Evolutionary conservation across 2,888 invertebrate genomes (phyloP), one percentile per base, ranked within the genome.

Genomic region (Stenotaenia linearis): DNA sequence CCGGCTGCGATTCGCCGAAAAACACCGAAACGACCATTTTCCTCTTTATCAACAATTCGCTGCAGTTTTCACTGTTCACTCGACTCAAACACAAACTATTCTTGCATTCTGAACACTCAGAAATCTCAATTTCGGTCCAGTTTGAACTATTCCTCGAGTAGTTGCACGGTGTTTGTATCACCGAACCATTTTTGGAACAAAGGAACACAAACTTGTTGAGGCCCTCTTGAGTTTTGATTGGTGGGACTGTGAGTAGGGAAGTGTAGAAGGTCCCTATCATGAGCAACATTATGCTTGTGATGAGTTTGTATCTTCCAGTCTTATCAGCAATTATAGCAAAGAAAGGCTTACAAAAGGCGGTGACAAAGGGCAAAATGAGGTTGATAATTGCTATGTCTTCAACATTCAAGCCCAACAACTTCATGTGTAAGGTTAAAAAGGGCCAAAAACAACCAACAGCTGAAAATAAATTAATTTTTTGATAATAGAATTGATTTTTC

Each of bases 301-400:
- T 82, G 0, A 83, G 78, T 78, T 85, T 85, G 83, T 86, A 86
- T 76, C 83, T 85, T 7, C 90, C 91, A 83, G 89, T 89, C 87
- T 90, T 90, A 86, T 96, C 95, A 76, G 94, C 92, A 81, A 95
- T 87, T 5, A 92, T 92, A 75, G 93, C 94, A 9, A 91, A 90
- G 37, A 94, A 86, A 1, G 93, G 88, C 0, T 95, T 94, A 0
- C 95, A 92, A 75, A 95, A 86, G 79, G 94, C 89, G 1, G 94
- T 92, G 21, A 94, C 89, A 83, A 93, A 90, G 6, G 96, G 93
- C 25, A 94, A 91, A 78, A 93, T 89, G 69, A 92, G 91, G 79
- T 93, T 94, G 83, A 96, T 91, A 79, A 92, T 89, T 21, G 93
- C 90, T 37, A 92, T 90, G 86, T 96, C 93, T 78, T 90, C 90